A percentile compares a stretch with the other conserved stretches of the same genome.
Evolutionary conservation across 2,113 vertebrate species (phyloP).

Genomic region (Campylomormyrus numenius): DNA sequence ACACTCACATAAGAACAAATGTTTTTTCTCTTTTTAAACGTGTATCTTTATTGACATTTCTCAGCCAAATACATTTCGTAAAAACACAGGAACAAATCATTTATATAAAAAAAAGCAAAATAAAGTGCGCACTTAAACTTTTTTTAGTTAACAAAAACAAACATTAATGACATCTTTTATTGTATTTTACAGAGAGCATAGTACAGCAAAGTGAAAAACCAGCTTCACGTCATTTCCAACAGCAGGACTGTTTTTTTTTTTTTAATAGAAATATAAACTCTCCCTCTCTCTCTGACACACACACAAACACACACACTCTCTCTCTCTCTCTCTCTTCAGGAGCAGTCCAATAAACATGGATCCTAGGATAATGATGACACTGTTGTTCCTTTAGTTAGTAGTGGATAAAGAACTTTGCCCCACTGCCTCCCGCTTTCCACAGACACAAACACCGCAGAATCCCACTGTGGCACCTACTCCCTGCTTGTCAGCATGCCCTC

Average conservation of each 20-base stretch:
- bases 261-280: not conserved
- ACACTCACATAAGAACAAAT: not conserved
- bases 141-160: slow-evolving; percentile 1
- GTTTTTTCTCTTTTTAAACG: not conserved
- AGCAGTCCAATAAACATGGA: slow-evolving; percentile 12
- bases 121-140: slow-evolving; percentile 22
- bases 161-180: slow-evolving; percentile 1
- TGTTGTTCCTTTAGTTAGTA: not conserved
- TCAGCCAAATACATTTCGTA: slow-evolving; percentile 12
- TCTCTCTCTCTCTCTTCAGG: not conserved
- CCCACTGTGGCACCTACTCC: slow-evolving; percentile 39
- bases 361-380: slow-evolving; percentile 17
- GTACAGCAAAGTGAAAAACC: not conserved
- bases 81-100: slow-evolving; percentile 21
- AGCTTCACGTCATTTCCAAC: slow-evolving; percentile 9
- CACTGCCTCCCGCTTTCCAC: not conserved
- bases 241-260: not conserved
- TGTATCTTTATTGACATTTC: slow-evolving; percentile 19
- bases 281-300: not conserved
- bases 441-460: slow-evolving; percentile 17
- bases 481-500: slow-evolving; percentile 47
- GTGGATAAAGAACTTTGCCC: slow-evolving; percentile 37
- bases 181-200: slow-evolving; percentile 1
- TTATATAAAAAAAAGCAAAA: slow-evolving; percentile 14
- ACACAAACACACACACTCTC: not conserved